Evolutionary conservation across 2,888 invertebrate species (phyloP), one percentile per base, ranked within the genome.

Genomic region (Pyrocoelia pectoralis): DNA sequence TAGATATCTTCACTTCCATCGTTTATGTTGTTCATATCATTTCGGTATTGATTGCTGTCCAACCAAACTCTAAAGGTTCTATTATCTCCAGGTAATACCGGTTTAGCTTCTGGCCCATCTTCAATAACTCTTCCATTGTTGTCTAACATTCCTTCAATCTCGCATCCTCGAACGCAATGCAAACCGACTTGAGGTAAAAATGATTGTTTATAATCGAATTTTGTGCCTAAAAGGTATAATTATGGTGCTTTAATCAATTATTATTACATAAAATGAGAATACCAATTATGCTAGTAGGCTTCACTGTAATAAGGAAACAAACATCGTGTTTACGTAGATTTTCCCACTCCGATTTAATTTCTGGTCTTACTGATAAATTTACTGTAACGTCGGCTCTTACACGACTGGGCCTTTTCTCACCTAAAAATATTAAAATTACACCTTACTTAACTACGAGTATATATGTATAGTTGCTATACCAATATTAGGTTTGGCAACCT

Each of bases 111-210:
- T 0, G 95, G 94, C 0, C 95, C 94, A 80, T 99, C 99, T 79
- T 99, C 99, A 58, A 99, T 96, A 2, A 99, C 94, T 66, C 95
- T 85, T 0, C 98, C 99, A 61, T 95, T 93, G 6, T 91, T 92
- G 78, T 98, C 98, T 53, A 99, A 81, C 95, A 99, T 94, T 1
- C 99, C 98, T 80, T 99, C 98, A 24, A 99, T 91, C 82, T 99
- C 99, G 82, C 99, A 99, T 0, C 99, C 99, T 13, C 99, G 86
- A 0, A 99, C 97, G 76, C 90, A 93, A 0, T 90, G 87, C 68
- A 99, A 85, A 0, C 97, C 97, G 1, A 96, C 95, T 85, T 98
- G 97, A 0, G 95, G 91, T 18, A 95, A 88, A 81, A 98, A 97
- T 5, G 94, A 92, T 70, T 91, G 86, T 72, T 92, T 87, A 72